phyloP scores from a whole-genome alignment of 1,140 invertebrate species.

The Dinothrombium tinctorium region DNA sequence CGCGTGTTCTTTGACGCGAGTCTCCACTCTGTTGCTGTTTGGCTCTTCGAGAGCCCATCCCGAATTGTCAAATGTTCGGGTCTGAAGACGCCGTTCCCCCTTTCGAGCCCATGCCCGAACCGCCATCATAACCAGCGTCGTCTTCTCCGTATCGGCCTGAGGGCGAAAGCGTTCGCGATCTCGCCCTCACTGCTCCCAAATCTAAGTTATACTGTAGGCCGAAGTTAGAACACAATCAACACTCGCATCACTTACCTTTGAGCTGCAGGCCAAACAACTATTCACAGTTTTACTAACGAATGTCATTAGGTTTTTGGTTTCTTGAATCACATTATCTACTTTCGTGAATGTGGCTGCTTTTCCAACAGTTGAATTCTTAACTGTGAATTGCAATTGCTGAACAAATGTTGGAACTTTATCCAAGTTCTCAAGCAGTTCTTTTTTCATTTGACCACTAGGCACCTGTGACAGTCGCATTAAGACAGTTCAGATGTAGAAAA shows the following conservation, averaged over 20 bases:
- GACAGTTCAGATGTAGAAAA: too few relatives aligned
- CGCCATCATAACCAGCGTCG: constrained; percentile 31
- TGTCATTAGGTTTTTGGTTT: constrained; percentile 96
- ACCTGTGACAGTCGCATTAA: too few relatives aligned
- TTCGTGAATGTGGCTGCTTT: constrained; percentile 98
- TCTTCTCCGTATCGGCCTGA: constrained; percentile 32
- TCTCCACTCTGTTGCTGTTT: constrained; percentile 24
- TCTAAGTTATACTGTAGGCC: constrained; percentile 78
- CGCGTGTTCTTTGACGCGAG: constrained; percentile 71
- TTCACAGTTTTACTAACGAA: constrained; percentile 54
- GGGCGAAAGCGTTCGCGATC: constrained; percentile 13
- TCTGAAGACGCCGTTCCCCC: constrained; percentile 53
- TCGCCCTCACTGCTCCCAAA: constrained; percentile 32
- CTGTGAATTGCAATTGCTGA: constrained; percentile 86
- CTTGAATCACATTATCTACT: constrained; percentile 40
- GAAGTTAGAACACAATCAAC: too few relatives aligned
- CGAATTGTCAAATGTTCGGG: constrained; percentile 37
- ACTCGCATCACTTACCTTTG: constrained; percentile 48
- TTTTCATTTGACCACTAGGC: constrained; percentile 75
- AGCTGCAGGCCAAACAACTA: constrained; percentile 96
- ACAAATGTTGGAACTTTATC: constrained; percentile 91
- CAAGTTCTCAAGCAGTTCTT: constrained; percentile 73
- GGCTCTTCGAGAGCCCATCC: constrained; percentile 69
- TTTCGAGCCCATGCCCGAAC: constrained; percentile 25
- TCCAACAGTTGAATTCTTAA: constrained; percentile 93